Base-by-base conservation (phyloP, 2,113 vertebrate genomes). In the Psilopogon haemacephalus region DNA sequence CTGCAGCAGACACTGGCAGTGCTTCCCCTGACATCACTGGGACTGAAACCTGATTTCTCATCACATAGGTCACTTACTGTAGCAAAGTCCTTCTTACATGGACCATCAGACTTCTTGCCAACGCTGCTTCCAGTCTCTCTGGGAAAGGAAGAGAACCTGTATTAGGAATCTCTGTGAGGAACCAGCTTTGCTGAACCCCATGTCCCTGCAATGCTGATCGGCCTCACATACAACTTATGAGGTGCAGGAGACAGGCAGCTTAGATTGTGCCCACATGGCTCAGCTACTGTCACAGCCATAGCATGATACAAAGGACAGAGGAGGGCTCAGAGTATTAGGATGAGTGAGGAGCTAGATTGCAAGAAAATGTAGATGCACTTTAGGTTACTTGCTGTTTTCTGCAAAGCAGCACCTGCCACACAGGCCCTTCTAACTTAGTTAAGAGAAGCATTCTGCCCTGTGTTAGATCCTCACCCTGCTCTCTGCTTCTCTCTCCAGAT, bases 71-170 rank as follows among this genome's bases (percentile, higher is more conserved):
- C 86, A 95, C 95, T 95, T 92, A 96, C 96, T 82, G 54, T 0
- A 32, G 24, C 7, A 30, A 58, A 20, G 79, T 90, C 88, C 89
- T 84, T 95, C 74, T 92, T 93, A 30, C 96, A 96, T 84, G 40
- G 54, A 46, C 92, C 84, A 0, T 93, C 90, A 5, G 11, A 1
- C 59, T 48, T 94, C 90, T 94, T 94, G 63, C 14, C 74, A 30
- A 90, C 10, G 1, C 44, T 89, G 86, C n/a, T 27, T 64, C 71
- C 95, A 62, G 59, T 4, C 59, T 90, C 95, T 17, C 96, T 96
- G 89, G 32, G 42, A 60, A 92, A 28, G 28, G 44, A 93, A 78
- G 12, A 90, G 10, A 82, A 82, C 4, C 8, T 1, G 1, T 0
- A 0, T 96, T 72, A 96, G 63, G 13, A 40, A 86, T 27, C 18